phyloP scores from a whole-genome alignment of 2,888 invertebrate species.

The Cephus sareptanus region DNA sequence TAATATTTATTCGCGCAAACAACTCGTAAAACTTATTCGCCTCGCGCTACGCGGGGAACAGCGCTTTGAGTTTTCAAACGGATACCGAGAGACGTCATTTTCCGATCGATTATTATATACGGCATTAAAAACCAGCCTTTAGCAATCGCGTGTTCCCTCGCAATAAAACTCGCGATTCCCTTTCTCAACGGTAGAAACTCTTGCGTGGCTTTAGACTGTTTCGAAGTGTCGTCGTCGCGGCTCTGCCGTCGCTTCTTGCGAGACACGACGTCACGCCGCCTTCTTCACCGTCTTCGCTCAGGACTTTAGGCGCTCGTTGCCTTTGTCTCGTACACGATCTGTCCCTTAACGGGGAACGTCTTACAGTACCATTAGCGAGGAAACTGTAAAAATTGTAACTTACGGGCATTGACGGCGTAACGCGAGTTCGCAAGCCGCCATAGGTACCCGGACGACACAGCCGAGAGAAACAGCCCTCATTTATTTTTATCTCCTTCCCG shows the following conservation, averaged over 20 bases:
- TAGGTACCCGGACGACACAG: not conserved
- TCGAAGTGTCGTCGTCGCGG: not conserved
- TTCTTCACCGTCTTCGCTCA: not conserved
- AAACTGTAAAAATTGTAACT: constrained; percentile 1
- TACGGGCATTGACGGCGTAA: not conserved
- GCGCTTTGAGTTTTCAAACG: not conserved
- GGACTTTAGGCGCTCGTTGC: not conserved
- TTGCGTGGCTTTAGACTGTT: not conserved
- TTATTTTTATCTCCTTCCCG: constrained; percentile 41
- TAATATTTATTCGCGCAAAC: not conserved
- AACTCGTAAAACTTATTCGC: not conserved
- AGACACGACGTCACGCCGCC: not conserved
- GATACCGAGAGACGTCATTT: not conserved
- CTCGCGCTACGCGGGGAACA: not conserved
- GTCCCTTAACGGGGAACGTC: not conserved
- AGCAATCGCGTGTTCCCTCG: not conserved
- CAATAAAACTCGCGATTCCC: not conserved
- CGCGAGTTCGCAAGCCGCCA: not conserved
- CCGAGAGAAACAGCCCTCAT: constrained; percentile 20
- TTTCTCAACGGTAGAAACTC: not conserved
- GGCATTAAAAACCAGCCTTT: not conserved
- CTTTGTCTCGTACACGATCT: not conserved
- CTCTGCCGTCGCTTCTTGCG: not conserved
- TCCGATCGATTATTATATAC: not conserved
- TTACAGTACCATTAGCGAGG: not conserved